Base-by-base conservation (phyloP, 2,797 vertebrate genomes). In the Poeciliopsis turneri region DNA sequence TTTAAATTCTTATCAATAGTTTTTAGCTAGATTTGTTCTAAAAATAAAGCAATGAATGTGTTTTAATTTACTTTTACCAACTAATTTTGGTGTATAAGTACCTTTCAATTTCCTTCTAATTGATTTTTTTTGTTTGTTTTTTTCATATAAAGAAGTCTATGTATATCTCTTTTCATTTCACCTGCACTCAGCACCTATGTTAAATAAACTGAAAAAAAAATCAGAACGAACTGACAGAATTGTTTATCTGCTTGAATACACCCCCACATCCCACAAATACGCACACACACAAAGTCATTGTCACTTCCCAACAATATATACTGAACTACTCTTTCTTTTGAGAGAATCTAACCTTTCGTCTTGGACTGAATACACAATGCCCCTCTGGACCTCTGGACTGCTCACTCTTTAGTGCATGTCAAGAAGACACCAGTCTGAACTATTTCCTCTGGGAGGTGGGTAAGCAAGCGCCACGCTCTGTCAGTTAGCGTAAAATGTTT, bases 391-490 rank as follows among this genome's bases (percentile, higher is more conserved):
- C 93, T 88, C 89, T 90, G 94, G 93, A 94, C 93, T 94, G 94
- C 94, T 95, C 94, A 93, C 93, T 95, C 94, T 94, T 95, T 95
- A 95, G 94, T 95, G 94, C 94, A 93, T 95, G 94, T 95, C 94
- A 95, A 93, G 94, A 94, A 93, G 94, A 94, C 94, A 95, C 94
- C 94, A 94, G 94, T 94, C 94, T 94, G 94, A 93, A 93, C 94
- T 93, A 94, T 95, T 95, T 95, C 94, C 94, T 95, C 90, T 90
- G 94, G 94, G 94, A 95, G 93, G 94, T 90, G 92, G 94, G 94
- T 93, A 94, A 94, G 94, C 93, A 94, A 93, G 94, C 93, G 93
- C 94, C 93, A 95, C 93, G 94, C 94, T 95, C 94, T 95, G 94
- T 95, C 94, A 94, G 94, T 94, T 95, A 94, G 92, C 91, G 94